Percentiles rank a stretch among this genome's conserved stretches.
These are phyloP conservation scores for Neogobius melanostomus DNA, from an alignment of 2,113 vertebrate species.

Conservation along the genomic window DNA sequence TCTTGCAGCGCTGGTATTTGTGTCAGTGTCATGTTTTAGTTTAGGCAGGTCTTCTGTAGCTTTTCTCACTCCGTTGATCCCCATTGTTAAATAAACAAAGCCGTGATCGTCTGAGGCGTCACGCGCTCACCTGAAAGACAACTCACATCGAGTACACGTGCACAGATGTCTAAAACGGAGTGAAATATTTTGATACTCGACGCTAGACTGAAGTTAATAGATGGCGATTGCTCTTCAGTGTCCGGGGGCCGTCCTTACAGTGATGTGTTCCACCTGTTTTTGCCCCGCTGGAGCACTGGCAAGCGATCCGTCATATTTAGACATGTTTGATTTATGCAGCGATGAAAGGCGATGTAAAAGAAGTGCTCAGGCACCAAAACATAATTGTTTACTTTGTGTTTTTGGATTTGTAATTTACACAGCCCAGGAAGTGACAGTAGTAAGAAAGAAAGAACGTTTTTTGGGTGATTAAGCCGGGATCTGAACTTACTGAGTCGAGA, in stretches of 20 bases:
- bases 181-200: conserved; percentile 4
- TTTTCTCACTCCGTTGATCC: conserved; percentile 53
- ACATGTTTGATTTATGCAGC: conserved; percentile 6
- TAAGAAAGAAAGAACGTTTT: no score
- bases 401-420: background rate
- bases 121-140: conserved; percentile 47
- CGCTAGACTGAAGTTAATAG: background rate
- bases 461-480: no score
- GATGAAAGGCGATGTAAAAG: background rate
- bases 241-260: background rate
- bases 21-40: conserved; percentile 56
- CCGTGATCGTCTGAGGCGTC: conserved; percentile 44
- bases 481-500: no score
- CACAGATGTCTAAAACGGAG: background rate
- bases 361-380: background rate
- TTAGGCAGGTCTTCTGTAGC: conserved; percentile 51
- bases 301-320: background rate
- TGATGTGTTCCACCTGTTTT: conserved; percentile 16
- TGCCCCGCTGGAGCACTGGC: background rate
- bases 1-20: conserved; percentile 11
- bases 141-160: background rate
- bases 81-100: conserved; percentile 68
- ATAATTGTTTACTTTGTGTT: background rate
- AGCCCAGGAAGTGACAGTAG: no score
- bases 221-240: conserved; percentile 10